These are phyloP conservation scores for Pantherophis vulpinus DNA, from an alignment of 2,797 vertebrate genomes.

Conservation along the genomic window DNA sequence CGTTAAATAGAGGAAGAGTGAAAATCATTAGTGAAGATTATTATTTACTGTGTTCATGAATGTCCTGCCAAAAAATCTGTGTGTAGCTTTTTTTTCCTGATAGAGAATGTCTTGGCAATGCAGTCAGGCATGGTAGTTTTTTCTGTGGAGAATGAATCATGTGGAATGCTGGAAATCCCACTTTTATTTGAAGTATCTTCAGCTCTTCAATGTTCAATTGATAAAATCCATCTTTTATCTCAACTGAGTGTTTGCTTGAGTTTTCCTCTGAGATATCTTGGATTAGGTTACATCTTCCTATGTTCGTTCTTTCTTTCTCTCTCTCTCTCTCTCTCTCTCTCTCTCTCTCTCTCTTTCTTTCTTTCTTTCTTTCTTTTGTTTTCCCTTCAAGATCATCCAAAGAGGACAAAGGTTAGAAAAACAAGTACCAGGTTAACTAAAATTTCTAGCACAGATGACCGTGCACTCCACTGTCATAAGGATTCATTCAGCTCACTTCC, in stretches of 20 bases:
- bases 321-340: fast-evolving
- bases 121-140: neutral
- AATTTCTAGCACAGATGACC: neutral
- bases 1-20: neutral
- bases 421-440: neutral
- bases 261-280: neutral
- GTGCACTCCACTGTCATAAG: neutral
- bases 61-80: neutral
- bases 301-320: neutral
- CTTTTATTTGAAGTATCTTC: neutral
- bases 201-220: neutral
- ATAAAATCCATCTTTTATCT: neutral
- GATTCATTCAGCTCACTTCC: neutral
- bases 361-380: neutral
- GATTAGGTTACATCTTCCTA: neutral
- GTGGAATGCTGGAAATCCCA: neutral
- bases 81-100: neutral
- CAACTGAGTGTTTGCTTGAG: neutral
- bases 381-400: neutral
- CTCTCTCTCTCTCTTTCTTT: neutral
- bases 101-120: neutral
- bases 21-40: neutral
- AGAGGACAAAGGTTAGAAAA: neutral
- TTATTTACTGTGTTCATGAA: neutral
- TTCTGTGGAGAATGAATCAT: neutral